Conservation (phyloP, 2,797 vertebrate genomes). For the Eremophila alpestris region DNA sequence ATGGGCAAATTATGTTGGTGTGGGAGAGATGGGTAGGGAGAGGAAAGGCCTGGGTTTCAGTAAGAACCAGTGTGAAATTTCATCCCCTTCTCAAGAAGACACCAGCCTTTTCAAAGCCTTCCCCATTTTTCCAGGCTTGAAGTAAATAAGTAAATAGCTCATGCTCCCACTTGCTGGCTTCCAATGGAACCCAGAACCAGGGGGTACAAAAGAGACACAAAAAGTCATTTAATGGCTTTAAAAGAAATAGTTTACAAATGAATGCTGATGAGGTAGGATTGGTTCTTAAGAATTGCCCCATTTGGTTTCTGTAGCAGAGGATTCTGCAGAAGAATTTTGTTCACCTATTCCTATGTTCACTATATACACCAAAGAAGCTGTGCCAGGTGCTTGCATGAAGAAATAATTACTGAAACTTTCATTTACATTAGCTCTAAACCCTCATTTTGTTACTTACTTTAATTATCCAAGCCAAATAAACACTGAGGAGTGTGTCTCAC, state of each 20-base stretch:
- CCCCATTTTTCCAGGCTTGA: not conserved
- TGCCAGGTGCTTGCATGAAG: not conserved
- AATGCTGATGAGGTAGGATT: not conserved
- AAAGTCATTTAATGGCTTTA: not conserved
- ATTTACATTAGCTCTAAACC: not conserved
- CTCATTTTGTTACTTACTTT: not conserved
- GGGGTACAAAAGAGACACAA: not conserved
- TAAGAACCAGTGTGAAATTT: conserved; percentile 39
- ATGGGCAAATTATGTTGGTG: not conserved
- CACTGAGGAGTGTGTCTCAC: not conserved
- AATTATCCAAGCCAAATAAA: not conserved
- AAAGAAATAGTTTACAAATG: not conserved
- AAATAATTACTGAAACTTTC: not conserved
- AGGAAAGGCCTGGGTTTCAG: not conserved
- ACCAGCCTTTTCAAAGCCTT: not conserved
- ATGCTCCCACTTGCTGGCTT: not conserved
- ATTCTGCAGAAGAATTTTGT: not conserved
- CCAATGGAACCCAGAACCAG: not conserved
- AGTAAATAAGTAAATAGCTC: conserved; percentile 3
- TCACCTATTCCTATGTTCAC: not conserved
- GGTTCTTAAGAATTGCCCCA: not conserved
- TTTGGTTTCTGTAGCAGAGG: not conserved
- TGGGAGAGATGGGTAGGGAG: not conserved
- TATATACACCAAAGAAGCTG: not conserved
- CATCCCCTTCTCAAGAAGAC: not conserved